These are phyloP conservation scores for Ceratotherium simum DNA, from an alignment of 2,113 vertebrate species.

Conservation along the genomic window DNA sequence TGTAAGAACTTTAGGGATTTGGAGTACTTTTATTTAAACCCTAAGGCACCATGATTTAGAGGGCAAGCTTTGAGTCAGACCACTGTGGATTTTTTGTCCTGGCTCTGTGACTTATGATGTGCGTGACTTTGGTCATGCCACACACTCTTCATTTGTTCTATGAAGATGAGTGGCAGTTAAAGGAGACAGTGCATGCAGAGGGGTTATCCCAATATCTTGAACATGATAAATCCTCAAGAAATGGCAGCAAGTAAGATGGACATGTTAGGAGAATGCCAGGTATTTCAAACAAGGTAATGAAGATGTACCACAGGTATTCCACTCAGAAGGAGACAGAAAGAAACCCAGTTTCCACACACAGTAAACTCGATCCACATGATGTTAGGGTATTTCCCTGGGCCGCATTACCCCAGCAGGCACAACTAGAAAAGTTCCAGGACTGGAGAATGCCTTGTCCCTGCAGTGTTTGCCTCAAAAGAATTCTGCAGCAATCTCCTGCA, in stretches of 20 bases:
- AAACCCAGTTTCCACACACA: background rate
- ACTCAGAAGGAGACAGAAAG: background rate
- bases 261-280: no score
- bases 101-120: background rate
- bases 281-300: background rate
- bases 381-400: background rate
- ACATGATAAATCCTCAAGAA: background rate
- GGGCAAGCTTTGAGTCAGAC: background rate
- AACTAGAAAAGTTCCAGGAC: background rate
- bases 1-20: background rate
- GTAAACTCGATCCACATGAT: background rate
- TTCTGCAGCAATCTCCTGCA: fast-evolving
- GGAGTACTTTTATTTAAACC: background rate
- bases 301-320: no score
- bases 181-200: background rate
- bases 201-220: background rate
- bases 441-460: background rate
- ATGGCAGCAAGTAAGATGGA: background rate
- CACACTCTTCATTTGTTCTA: background rate
- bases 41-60: background rate
- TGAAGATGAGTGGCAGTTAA: no score
- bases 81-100: background rate
- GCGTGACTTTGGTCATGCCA: background rate
- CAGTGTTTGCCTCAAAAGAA: background rate
- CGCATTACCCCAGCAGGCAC: background rate